Percentiles rank a stretch among this genome's conserved stretches.
phyloP scores from a whole-genome alignment of 2,113 vertebrate species.

The Bubo scandiacus region DNA sequence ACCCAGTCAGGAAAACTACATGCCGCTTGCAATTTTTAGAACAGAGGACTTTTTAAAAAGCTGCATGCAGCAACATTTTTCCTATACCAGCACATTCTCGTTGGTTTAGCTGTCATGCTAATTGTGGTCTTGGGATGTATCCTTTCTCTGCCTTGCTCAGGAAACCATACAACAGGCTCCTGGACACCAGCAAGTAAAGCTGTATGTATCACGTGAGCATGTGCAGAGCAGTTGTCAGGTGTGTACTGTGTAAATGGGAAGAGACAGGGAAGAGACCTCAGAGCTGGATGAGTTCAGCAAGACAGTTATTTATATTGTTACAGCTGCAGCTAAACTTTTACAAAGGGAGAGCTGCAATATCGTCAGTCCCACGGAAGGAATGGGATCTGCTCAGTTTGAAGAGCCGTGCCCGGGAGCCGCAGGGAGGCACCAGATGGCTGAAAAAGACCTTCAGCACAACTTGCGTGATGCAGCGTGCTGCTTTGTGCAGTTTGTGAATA shows the following conservation, averaged over 20 bases:
- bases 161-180: neutral
- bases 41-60: conserved; percentile 38
- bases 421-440: conserved; percentile 45
- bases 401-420: neutral
- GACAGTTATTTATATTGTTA: neutral
- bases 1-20: neutral
- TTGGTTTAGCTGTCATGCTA: neutral
- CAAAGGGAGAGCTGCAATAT: neutral
- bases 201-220: rapidly evolving
- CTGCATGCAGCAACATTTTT: conserved; percentile 38
- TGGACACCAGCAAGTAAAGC: neutral
- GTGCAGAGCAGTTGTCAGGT: neutral
- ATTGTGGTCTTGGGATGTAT: neutral
- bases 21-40: neutral
- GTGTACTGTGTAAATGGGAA: neutral
- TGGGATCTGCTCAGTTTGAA: neutral
- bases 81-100: conserved; percentile 21
- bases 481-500: neutral
- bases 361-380: neutral
- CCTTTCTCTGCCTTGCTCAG: neutral
- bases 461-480: neutral
- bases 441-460: neutral
- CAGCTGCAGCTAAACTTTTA: neutral
- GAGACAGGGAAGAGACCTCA: neutral
- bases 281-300: neutral